Conservation (phyloP, 2,888 invertebrate species). For the Mycalesis mineus region DNA sequence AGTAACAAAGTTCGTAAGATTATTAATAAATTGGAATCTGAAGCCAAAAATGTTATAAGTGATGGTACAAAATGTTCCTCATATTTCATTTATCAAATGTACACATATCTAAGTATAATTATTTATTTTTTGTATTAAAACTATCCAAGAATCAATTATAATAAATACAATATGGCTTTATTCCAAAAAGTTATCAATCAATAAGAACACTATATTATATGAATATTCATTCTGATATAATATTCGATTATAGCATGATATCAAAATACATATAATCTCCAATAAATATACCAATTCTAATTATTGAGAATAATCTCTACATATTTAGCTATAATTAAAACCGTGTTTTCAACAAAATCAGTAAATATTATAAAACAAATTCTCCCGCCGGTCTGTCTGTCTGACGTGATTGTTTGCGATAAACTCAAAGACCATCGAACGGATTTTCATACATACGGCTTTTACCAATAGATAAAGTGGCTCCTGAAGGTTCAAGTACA, state of each 20-base stretch:
- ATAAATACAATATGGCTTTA: too few relatives aligned
- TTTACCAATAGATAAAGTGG: too few relatives aligned
- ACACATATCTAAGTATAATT: not conserved
- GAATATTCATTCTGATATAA: not conserved
- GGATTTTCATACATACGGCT: too few relatives aligned
- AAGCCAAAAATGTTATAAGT: constrained; percentile 35
- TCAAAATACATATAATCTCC: constrained; percentile 1
- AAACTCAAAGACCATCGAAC: too few relatives aligned
- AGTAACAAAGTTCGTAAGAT: constrained; percentile 68
- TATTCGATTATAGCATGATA: not conserved
- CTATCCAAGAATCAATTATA: too few relatives aligned
- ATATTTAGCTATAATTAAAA: too few relatives aligned
- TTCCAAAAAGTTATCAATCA: not conserved
- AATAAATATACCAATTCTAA: not conserved
- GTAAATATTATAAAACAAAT: too few relatives aligned
- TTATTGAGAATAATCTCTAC: not conserved
- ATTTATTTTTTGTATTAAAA: constrained; percentile 8
- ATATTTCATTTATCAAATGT: constrained; percentile 4
- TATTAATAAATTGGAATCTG: constrained; percentile 53
- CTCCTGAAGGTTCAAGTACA: too few relatives aligned
- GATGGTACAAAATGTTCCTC: constrained; percentile 16
- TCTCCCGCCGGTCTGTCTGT: too few relatives aligned
- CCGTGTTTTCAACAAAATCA: too few relatives aligned
- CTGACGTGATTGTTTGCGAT: too few relatives aligned
- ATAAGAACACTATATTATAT: not conserved